These are phyloP conservation scores for Microchirus variegatus DNA, from an alignment of 2,797 vertebrate genomes.

Conservation along the genomic window DNA sequence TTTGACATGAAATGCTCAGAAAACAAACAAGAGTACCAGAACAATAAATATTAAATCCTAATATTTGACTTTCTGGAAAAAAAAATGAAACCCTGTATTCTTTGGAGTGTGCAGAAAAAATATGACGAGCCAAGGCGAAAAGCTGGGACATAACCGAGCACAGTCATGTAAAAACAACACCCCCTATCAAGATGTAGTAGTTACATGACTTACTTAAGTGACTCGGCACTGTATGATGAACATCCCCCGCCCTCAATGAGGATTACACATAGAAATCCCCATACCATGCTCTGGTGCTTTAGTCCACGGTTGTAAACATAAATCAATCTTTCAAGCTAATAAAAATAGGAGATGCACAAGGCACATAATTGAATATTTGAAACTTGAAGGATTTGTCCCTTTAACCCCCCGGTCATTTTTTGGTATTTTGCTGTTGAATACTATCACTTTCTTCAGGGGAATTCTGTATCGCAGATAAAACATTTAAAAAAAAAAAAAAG, in stretches of 20 bases:
- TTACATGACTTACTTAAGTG: constrained; percentile 34
- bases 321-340: constrained; percentile 1
- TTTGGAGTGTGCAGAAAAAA: constrained; percentile 21
- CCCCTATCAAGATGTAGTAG: constrained; percentile 7
- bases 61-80: constrained; percentile 28
- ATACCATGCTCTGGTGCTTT: constrained; percentile 36
- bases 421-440: constrained; percentile 8
- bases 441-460: not conserved
- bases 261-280: constrained; percentile 16
- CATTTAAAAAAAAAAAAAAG: constrained; percentile 11
- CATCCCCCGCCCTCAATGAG: constrained; percentile 10
- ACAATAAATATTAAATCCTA: constrained; percentile 70
- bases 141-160: not conserved
- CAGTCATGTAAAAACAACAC: constrained; percentile 2
- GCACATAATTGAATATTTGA: not conserved
- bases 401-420: not conserved
- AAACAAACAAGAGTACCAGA: constrained; percentile 49
- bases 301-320: constrained; percentile 6
- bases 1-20: constrained; percentile 67
- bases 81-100: constrained; percentile 14
- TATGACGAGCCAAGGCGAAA: constrained; percentile 23
- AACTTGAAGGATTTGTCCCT: not conserved
- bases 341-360: constrained; percentile 3
- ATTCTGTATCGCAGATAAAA: constrained; percentile 11
- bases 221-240: constrained; percentile 30